Evolutionary conservation across 2,113 vertebrate genomes (phyloP).

Genomic region (Engraulis encrasicolus): DNA sequence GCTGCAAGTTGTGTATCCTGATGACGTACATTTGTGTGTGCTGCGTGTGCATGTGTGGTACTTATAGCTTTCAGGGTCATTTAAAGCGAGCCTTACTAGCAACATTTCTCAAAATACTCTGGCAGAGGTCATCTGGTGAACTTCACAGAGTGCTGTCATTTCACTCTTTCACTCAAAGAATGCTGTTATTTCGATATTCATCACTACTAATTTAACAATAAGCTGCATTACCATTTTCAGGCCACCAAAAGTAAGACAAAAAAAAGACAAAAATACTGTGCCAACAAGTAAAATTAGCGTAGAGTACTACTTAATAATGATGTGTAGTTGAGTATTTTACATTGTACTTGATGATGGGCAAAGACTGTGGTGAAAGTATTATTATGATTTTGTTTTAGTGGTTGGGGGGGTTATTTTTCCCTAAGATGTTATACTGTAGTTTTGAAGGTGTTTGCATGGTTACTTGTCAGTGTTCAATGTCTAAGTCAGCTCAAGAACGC

Average conservation of each 20-base stretch:
- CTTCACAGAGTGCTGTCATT: not conserved
- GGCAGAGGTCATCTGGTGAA: not conserved
- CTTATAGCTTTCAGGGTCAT: not conserved
- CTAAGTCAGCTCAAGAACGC: not conserved
- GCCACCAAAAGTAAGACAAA: not conserved
- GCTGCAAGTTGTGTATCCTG: not conserved
- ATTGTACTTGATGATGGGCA: not conserved
- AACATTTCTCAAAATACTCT: not conserved
- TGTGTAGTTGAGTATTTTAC: not conserved
- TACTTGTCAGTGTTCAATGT: not conserved
- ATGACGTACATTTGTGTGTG: not conserved
- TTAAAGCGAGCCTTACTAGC: not conserved
- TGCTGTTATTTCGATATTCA: not conserved
- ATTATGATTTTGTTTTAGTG: not conserved
- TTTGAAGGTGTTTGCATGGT: not conserved
- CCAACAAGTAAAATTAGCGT: not conserved
- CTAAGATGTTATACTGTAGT: conserved; percentile 1
- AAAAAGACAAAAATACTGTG: too few relatives aligned
- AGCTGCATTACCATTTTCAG: not conserved
- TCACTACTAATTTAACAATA: not conserved
- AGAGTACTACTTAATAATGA: not conserved
- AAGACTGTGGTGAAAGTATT: not conserved
- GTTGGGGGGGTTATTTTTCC: not conserved
- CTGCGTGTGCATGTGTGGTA: not conserved
- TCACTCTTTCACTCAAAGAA: too few relatives aligned